Base-by-base conservation (phyloP, 2,888 invertebrate genomes). In the Ectemnius continuus region DNA sequence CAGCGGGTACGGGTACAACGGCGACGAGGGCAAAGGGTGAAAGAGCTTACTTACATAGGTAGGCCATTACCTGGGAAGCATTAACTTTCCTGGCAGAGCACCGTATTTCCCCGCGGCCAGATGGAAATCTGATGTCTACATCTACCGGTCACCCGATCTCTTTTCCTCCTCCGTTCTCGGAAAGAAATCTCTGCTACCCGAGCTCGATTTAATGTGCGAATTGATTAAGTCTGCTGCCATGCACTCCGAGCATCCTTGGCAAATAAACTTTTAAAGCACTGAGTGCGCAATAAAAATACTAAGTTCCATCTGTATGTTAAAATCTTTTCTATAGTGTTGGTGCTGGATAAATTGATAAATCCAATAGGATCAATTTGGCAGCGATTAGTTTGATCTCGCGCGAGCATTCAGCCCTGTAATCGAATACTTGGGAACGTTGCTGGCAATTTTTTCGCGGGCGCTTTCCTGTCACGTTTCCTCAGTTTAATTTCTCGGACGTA, bases 21-120 rank as follows among this genome's bases (percentile, higher is more conserved):
- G 59, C 48, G 66, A 69, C 60, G 63, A 66, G 65, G 45, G 70
- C 63, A 48, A 48, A 69, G 60, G 64, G 78, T 66, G 76, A 81
- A 79, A 78, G 80, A 79, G 80, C 78, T 81, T 73, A 78, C 80
- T 81, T 79, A 75, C 82, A 80, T 72, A 75, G 75, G 61, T 76
- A 80, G 71, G 69, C 81, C 76, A 79, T 83, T 83, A 83, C 66
- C 70, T 65, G 71, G 62, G 73, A 36, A 68, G 75, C 76, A 81
- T 83, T 84, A 84, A 82, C 84, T 84, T 82, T 70, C 73, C 63
- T 63, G 67, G 66, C n/a, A 16, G 16, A 67, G 66, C 66, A 59
- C 66, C 77, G 75, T 65, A 69, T 72, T 78, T 78, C 70, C 69
- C 72, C 62, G 36, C 56, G 64, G 61, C 59, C 45, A 66, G 70